Evolutionary conservation across 1,140 invertebrate species (phyloP), one percentile per base, ranked within the genome.

Genomic region (Solenopsis invicta): DNA sequence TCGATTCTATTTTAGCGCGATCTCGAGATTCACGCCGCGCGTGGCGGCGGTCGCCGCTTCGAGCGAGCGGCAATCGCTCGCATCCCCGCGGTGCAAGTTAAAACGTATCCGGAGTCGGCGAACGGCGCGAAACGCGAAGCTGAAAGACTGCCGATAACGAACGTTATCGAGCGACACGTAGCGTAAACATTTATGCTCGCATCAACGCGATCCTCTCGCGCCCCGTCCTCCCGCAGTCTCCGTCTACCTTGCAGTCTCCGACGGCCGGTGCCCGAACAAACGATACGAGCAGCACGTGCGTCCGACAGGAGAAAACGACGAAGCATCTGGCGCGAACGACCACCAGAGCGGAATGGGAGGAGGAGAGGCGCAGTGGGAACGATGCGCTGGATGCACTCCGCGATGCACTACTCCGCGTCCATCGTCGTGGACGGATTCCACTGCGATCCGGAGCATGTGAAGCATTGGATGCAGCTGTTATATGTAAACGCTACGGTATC

Each of bases 181-280:
- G 84, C 88, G 89, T 93, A 93, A 94, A 94, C 91, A 93, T 94
- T 94, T 93, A 93, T 90, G 89, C 90, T 90, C 87, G 86, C 85
- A 92, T 92, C 90, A 90, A 87, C 91, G 81, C 91, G 91, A 88
- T 84, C 77, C 91, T 48, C 56, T 16, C 59, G 45, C 71, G 88
- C n/a, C 71, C 85, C 74, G 59, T 86, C n/a, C 56, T 76, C 45
- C 9, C 12, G 24, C 12, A n/a, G 45, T 21, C 29, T 29, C 29
- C 29, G 29, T 29, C 29, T 29, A 34, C 48, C 62, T 75, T 24
- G 16, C 64, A 67, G 66, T 84, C 48, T 71, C 52, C 69, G 45
- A 72, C 64, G 64, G 52, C 13, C 71, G 71, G 80, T 87, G 62
- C 77, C 66, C 62, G 62, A 74, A 67, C 67, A 56, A 87, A 84